phyloP scores from a whole-genome alignment of 1,140 invertebrate species.

The Megalopta genalis region DNA sequence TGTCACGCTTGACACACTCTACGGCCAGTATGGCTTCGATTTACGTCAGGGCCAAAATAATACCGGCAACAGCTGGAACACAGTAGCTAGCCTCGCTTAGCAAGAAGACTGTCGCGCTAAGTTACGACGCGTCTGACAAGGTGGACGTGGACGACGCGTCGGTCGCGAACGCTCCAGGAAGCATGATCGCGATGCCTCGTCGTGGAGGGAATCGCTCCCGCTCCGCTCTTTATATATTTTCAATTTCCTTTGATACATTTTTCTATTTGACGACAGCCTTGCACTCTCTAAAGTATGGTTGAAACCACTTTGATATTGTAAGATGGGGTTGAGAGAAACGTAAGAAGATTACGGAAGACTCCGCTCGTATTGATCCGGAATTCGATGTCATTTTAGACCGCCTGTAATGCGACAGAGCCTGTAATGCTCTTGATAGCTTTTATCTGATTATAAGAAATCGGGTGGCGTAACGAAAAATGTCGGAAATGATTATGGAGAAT shows the following conservation, averaged over 20 bases:
- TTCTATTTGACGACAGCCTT: neutral
- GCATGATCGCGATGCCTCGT: neutral
- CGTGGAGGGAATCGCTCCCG: too few relatives aligned
- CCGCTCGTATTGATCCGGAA: neutral
- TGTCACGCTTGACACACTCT: slow-evolving; percentile 10
- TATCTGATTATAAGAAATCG: too few relatives aligned
- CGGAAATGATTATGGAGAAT: too few relatives aligned
- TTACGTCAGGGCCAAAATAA: slow-evolving; percentile 16
- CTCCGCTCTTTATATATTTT: too few relatives aligned
- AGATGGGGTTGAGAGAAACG: neutral
- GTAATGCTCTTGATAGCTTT: too few relatives aligned
- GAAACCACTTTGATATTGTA: neutral
- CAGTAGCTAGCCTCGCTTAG: slow-evolving; percentile 2
- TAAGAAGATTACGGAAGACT: neutral
- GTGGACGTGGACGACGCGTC: neutral
- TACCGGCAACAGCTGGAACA: slow-evolving; percentile 23
- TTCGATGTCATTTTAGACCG: neutral
- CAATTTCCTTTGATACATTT: neutral
- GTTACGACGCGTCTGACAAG: slow-evolving; percentile 16
- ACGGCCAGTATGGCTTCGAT: slow-evolving; percentile 21
- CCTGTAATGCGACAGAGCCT: too few relatives aligned
- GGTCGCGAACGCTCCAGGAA: neutral
- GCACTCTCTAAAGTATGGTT: neutral
- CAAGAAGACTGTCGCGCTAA: slow-evolving; percentile 35
- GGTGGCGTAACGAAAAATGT: too few relatives aligned